Evolutionary conservation across 1,140 invertebrate species (phyloP).

Genomic region (Drosophila orosa): DNA sequence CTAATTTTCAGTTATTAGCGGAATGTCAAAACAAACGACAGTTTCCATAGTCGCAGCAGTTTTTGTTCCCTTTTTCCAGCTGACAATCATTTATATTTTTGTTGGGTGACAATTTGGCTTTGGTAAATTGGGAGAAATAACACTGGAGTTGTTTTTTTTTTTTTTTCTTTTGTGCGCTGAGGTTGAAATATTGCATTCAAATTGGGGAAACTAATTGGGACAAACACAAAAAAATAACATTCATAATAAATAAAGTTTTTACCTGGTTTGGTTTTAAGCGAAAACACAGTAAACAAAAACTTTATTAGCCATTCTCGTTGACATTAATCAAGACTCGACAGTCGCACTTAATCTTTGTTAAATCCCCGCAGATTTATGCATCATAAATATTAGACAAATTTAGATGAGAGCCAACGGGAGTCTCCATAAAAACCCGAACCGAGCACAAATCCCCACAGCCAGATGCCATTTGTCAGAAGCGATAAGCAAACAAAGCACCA

Average conservation of each 20-base stretch:
- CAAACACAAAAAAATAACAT: not conserved
- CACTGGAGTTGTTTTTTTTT: conserved; percentile 17
- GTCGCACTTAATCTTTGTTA: conserved; percentile 35
- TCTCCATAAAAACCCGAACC: conserved; percentile 29
- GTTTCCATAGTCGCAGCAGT: conserved; percentile 26
- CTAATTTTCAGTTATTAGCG: conserved; percentile 76
- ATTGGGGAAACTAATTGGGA: conserved; percentile 12
- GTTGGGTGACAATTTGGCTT: conserved; percentile 18
- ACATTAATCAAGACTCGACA: conserved; percentile 43
- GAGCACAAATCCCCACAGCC: conserved; percentile 15
- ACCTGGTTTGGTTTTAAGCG: not conserved
- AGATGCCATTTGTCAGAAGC: conserved; percentile 60
- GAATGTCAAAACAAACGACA: conserved; percentile 77
- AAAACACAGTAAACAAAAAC: not conserved
- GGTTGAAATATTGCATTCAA: conserved; percentile 5
- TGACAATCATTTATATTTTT: conserved; percentile 25
- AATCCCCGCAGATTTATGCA: conserved; percentile 35
- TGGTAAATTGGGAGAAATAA: conserved; percentile 17
- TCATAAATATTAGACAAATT: conserved; percentile 41
- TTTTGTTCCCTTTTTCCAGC: conserved; percentile 23
- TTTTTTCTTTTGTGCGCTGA: conserved; percentile 1
- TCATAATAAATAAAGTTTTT: conserved; percentile 3
- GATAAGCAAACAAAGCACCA: conserved; percentile 42
- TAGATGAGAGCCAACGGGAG: conserved; percentile 1
- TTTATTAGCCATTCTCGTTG: not conserved